phyloP scores from a whole-genome alignment of 1,140 invertebrate species.

The Vanessa atalanta region DNA sequence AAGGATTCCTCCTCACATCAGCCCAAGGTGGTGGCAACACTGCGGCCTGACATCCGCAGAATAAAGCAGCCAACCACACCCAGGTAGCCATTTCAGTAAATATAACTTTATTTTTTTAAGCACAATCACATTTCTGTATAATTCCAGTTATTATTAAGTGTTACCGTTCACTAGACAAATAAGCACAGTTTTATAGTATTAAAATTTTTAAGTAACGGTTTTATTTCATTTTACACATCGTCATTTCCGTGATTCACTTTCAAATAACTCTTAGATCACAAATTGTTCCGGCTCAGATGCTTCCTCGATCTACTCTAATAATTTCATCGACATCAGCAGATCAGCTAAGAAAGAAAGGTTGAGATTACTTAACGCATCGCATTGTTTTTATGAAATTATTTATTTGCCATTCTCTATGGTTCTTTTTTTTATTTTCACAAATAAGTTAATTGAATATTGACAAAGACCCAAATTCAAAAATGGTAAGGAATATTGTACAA shows the following conservation, averaged over 20 bases:
- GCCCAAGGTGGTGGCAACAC: slow-evolving; percentile 92
- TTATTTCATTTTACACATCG: slow-evolving; percentile 33
- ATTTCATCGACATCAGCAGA: slow-evolving; percentile 29
- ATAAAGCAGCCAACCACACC: slow-evolving; percentile 62
- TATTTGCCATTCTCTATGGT: background rate
- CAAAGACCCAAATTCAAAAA: too few species aligned
- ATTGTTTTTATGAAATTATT: background rate
- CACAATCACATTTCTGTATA: slow-evolving; percentile 22
- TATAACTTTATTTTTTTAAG: slow-evolving; percentile 14
- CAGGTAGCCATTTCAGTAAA: slow-evolving; percentile 56
- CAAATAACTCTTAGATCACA: slow-evolving; percentile 32
- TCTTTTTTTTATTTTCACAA: too few species aligned
- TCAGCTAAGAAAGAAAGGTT: slow-evolving; percentile 8
- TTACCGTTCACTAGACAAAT: slow-evolving; percentile 15
- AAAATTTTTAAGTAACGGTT: background rate
- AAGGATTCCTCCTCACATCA: slow-evolving; percentile 89
- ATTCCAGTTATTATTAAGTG: slow-evolving; percentile 1
- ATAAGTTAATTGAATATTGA: too few species aligned
- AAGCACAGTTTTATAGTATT: slow-evolving; percentile 25
- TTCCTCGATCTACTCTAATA: slow-evolving; percentile 34
- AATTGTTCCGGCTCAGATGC: slow-evolving; percentile 31
- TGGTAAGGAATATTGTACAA: too few species aligned
- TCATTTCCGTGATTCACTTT: slow-evolving; percentile 34
- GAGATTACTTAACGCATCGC: slow-evolving; percentile 5
- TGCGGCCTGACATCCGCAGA: slow-evolving; percentile 77